phyloP scores from a whole-genome alignment of 2,113 vertebrate genomes.

The Macquaria australasica region DNA sequence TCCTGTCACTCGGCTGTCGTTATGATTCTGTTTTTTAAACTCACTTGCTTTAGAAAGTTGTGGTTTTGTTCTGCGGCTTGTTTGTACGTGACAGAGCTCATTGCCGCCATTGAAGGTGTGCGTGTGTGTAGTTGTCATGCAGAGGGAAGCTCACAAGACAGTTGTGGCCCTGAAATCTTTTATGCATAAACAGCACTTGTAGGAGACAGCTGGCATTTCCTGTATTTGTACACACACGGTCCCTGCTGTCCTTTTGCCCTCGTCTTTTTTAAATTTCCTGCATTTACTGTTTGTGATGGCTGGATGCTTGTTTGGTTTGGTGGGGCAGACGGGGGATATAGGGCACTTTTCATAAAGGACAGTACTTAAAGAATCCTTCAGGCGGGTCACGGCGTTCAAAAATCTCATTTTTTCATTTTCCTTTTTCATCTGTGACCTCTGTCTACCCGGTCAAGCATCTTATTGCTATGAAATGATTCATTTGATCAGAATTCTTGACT shows the following conservation, averaged over 20 bases:
- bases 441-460: not conserved
- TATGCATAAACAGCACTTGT: constrained; percentile 62
- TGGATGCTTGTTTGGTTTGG: constrained; percentile 57
- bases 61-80: not conserved
- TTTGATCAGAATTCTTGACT: not conserved
- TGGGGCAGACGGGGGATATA: constrained; percentile 20
- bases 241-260: constrained; percentile 71
- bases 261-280: constrained; percentile 78
- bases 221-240: constrained; percentile 45
- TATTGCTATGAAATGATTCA: not conserved
- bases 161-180: constrained; percentile 39
- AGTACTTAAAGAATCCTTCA: constrained; percentile 48
- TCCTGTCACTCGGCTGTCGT: not conserved
- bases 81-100: not conserved
- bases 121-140: constrained; percentile 26
- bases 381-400: constrained; percentile 35
- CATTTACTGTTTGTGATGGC: constrained; percentile 58
- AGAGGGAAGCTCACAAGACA: not conserved
- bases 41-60: not conserved
- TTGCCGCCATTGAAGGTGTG: not conserved
- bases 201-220: constrained; percentile 69
- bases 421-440: constrained; percentile 24
- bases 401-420: not conserved
- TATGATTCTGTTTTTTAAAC: not conserved
- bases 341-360: constrained; percentile 62